Evolutionary conservation across 2,113 vertebrate genomes (phyloP).

Genomic region (Psittacula cyanocephala): DNA sequence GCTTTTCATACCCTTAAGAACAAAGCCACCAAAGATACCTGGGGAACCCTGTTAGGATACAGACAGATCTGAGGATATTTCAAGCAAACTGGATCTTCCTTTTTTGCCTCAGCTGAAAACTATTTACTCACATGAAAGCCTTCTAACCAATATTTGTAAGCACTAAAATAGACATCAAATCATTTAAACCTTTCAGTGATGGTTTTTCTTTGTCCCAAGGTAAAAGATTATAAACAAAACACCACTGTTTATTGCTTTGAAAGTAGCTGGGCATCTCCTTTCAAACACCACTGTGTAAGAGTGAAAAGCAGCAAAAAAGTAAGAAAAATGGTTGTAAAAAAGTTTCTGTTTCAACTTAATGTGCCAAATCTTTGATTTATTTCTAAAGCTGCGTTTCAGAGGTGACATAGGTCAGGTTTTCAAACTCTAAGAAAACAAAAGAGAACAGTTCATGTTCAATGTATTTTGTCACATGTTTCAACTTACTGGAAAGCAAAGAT

Average conservation of each 20-base stretch:
- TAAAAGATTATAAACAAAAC: not conserved
- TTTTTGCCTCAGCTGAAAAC: not conserved
- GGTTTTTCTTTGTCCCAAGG: not conserved
- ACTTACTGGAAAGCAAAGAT: not conserved
- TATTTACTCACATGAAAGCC: not conserved
- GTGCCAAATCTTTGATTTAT: not conserved
- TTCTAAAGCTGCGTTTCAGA: not conserved
- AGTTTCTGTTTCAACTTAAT: not conserved
- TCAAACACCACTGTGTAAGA: not conserved
- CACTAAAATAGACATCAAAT: not conserved
- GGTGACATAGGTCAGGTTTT: not conserved
- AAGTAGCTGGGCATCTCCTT: not conserved
- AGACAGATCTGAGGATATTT: not conserved
- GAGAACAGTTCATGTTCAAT: not conserved
- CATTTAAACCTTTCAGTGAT: not conserved
- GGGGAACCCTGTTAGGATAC: not conserved
- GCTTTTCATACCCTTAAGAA: not conserved
- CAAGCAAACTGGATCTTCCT: not conserved
- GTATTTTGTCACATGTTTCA: not conserved
- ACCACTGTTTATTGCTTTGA: not conserved
- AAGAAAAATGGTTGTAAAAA: not conserved
- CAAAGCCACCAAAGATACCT: not conserved
- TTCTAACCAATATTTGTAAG: not conserved
- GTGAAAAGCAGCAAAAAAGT: not conserved
- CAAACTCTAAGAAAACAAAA: not conserved